Evolutionary conservation across 2,888 invertebrate genomes (phyloP).

Genomic region (Diadegma fenestrale): DNA sequence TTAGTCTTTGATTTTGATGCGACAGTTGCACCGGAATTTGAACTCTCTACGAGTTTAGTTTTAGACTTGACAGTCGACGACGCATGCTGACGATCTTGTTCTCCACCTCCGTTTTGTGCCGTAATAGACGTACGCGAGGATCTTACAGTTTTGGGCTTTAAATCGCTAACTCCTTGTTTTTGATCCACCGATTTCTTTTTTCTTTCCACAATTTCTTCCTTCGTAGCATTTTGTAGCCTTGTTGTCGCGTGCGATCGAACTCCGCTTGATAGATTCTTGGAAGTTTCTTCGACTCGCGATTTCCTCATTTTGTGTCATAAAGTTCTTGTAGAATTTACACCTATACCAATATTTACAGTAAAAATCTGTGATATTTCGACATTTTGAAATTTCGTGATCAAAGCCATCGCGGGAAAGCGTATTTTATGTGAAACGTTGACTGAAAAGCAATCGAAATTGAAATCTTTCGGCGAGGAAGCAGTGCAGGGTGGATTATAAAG

Average conservation of each 20-base stretch:
- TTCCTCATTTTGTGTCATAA: conserved; percentile 53
- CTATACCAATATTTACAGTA: background rate
- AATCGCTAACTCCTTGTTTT: conserved; percentile 12
- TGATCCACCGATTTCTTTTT: conserved; percentile 23
- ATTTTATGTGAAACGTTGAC: conserved; percentile 23
- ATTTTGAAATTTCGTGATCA: conserved; percentile 1
- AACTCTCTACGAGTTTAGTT: conserved; percentile 33
- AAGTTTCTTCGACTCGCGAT: conserved; percentile 43
- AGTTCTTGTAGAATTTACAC: conserved; percentile 8
- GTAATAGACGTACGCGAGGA: background rate
- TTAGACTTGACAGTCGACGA: background rate
- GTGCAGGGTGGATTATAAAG: background rate
- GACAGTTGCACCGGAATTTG: background rate
- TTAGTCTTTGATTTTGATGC: conserved; percentile 25
- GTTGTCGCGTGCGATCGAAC: conserved; percentile 1
- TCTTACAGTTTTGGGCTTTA: conserved; percentile 20
- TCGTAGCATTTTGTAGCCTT: conserved; percentile 7
- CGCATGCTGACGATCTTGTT: conserved; percentile 12
- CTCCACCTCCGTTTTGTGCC: conserved; percentile 20
- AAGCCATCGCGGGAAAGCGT: background rate
- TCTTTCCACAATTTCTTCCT: conserved; percentile 25
- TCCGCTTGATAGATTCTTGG: conserved; percentile 25
- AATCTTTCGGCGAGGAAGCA: background rate
- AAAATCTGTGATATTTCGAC: conserved; percentile 10
- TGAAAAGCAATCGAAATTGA: background rate